A percentile compares a stretch with the other conserved stretches of the same genome.
These are phyloP conservation scores for Onychomys leucogaster DNA, from an alignment of 2,797 vertebrate species.

Conservation along the genomic window DNA sequence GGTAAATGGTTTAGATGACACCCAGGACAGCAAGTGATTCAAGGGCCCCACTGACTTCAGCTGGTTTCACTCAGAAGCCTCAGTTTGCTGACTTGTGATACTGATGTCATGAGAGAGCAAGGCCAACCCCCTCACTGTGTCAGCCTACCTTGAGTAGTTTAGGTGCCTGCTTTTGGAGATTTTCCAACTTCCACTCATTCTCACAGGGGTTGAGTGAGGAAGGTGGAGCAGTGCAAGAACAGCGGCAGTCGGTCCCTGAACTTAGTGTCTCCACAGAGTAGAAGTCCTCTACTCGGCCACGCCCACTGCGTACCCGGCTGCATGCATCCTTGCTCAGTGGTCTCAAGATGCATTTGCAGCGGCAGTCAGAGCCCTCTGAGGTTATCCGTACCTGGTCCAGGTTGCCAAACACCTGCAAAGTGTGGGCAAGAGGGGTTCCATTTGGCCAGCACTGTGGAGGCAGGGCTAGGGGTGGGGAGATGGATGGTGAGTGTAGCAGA, in stretches of 20 bases:
- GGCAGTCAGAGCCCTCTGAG: constrained; percentile 97
- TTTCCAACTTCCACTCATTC: constrained; percentile 98
- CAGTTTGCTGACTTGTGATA: background rate
- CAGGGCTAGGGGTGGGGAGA: too few relatives aligned
- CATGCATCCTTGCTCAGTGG: constrained; percentile 96
- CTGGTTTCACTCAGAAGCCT: background rate
- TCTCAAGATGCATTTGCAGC: constrained; percentile 98
- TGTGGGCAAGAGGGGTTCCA: background rate
- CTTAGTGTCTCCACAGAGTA: constrained; percentile 98
- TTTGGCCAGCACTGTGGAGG: background rate
- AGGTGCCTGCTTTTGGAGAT: constrained; percentile 97
- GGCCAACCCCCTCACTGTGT: background rate
- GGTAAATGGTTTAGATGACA: background rate
- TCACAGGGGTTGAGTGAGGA: constrained; percentile 98
- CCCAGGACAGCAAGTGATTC: background rate
- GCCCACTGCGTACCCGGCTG: constrained; percentile 91
- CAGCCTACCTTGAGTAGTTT: constrained; percentile 95
- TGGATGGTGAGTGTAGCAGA: background rate
- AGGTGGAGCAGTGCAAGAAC: constrained; percentile 96
- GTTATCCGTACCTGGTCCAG: constrained; percentile 96
- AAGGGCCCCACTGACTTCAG: background rate
- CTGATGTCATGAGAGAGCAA: background rate
- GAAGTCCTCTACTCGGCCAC: constrained; percentile 93
- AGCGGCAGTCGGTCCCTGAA: constrained; percentile 96
- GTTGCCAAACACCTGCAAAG: constrained; percentile 92